Evolutionary conservation across 1,140 invertebrate genomes (phyloP), one percentile per base, ranked within the genome.

Genomic region (Drosophila novamexicana): DNA sequence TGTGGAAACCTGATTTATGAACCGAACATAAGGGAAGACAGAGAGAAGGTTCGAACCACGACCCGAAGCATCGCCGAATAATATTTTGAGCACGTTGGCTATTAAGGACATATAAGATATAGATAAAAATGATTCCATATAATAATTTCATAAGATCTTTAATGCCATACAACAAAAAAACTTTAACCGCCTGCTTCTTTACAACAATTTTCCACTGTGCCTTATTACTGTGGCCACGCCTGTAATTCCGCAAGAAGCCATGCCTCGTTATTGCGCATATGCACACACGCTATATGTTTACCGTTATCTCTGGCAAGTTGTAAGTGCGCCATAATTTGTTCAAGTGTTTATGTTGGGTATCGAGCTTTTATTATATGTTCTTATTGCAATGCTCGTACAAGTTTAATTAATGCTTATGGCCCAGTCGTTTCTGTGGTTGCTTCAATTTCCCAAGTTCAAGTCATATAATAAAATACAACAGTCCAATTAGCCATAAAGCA

Each of bases 301-400:
- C 68, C 63, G 66, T 73, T 79, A 79, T 68, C 74, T 79, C 42
- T 71, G 77, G 77, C 68, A 77, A 72, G 67, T 76, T 79, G 62
- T 76, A 76, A 79, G 76, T 76, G 65, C 68, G 47, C 77, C 69
- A 79, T 76, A 79, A 79, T 76, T 77, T 79, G 56, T 47, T 77
- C 77, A 79, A 72, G 73, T 78, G 76, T 78, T 75, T 75, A 75
- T 75, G 73, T 65, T 64, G 45, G 50, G 14, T 76, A 72, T 79
- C 66, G 68, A 73, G 63, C 62, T 67, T 72, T 76, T 79, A 75
- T 71, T 78, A 78, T 66, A 71, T 56, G 66, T 59, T 64, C 64
- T 77, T 77, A 77, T 79, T 72, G 74, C 68, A 39, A 22, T 32
- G 40, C 40, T 59, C 57, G 42, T 59, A 42, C 49, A 54, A 69